phyloP scores from a whole-genome alignment of 2,888 invertebrate species.

The Nemurella pictetii region DNA sequence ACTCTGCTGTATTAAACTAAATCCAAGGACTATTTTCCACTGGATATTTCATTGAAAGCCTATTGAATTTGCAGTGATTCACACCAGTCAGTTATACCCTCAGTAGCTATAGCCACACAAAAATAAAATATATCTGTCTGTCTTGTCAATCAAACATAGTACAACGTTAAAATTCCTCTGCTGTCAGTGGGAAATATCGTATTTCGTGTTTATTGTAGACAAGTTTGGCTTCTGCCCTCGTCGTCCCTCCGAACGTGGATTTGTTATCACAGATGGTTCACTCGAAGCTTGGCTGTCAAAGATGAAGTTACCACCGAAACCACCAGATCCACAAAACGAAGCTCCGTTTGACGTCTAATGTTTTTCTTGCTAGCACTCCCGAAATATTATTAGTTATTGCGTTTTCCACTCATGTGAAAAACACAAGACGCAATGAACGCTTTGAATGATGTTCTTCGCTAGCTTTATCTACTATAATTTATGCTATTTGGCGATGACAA shows the following conservation, averaged over 20 bases:
- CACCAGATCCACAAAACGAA: not conserved
- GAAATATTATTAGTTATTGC: too few relatives aligned
- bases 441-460: too few relatives aligned
- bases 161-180: not conserved
- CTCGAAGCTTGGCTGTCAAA: not conserved
- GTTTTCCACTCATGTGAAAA: too few relatives aligned
- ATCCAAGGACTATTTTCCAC: too few relatives aligned
- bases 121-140: not conserved
- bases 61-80: not conserved
- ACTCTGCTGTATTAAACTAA: too few relatives aligned
- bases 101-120: too few relatives aligned
- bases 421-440: too few relatives aligned
- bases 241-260: not conserved
- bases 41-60: too few relatives aligned
- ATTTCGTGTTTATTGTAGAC: not conserved
- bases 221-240: not conserved
- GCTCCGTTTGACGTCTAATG: not conserved
- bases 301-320: not conserved
- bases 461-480: too few relatives aligned
- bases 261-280: not conserved
- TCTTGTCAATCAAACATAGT: not conserved
- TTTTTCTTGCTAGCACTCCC: too few relatives aligned
- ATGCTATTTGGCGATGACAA: too few relatives aligned
- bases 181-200: not conserved
- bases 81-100: too few relatives aligned